Percentiles rank a stretch among this genome's conserved stretches.
Conservation (phyloP, 2,113 vertebrate species). For the Cebidichthys violaceus region DNA sequence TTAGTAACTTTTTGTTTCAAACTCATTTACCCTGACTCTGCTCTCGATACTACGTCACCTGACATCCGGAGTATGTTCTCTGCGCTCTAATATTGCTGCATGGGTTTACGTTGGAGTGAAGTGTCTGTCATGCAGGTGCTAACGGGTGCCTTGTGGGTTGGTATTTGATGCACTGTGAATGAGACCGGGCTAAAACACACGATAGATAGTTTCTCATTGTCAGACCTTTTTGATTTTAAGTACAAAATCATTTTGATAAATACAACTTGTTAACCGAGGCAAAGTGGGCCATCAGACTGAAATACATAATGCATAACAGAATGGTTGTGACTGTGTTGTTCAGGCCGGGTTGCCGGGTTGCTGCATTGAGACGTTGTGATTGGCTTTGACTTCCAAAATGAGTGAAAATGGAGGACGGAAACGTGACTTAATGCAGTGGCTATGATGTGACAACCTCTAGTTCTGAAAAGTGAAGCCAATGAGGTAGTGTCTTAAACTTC, state of each 20-base stretch:
- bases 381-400: slow-evolving; percentile 21
- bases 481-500: no score
- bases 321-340: background rate
- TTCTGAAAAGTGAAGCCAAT: no score
- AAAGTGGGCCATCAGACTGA: background rate
- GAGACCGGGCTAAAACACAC: background rate
- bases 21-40: no score
- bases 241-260: background rate
- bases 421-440: background rate
- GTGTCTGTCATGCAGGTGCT: background rate
- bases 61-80: no score
- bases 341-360: background rate
- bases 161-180: background rate
- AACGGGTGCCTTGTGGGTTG: background rate
- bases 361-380: slow-evolving; percentile 2
- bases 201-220: background rate
- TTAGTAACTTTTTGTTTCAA: no score
- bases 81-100: no score
- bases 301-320: background rate
- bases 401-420: slow-evolving; percentile 15
- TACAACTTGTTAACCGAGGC: background rate
- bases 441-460: no score
- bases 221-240: background rate
- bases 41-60: no score
- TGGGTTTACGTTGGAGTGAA: background rate